These are phyloP conservation scores for Lepidochrysops patricia DNA, from an alignment of 2,888 invertebrate genomes.

Conservation along the genomic window DNA sequence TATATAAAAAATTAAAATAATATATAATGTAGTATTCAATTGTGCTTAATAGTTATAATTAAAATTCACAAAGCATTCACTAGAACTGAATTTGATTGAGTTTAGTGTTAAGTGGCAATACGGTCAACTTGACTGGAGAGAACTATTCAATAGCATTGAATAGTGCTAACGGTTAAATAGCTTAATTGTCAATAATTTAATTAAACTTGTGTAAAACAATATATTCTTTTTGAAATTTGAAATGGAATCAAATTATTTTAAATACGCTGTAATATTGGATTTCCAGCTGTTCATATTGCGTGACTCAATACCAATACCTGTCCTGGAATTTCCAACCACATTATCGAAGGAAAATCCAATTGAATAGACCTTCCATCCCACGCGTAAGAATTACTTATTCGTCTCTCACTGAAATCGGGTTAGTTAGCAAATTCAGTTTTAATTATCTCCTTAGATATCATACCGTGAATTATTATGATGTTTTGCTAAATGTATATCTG, in stretches of 20 bases:
- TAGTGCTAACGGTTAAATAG: neutral
- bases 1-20: too few relatives aligned
- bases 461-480: too few relatives aligned
- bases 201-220: too few relatives aligned
- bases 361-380: neutral
- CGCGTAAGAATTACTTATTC: too few relatives aligned
- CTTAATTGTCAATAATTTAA: too few relatives aligned
- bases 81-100: neutral
- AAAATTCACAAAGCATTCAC: neutral
- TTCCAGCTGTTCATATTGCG: neutral
- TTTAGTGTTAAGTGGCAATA: neutral
- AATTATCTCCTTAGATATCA: too few relatives aligned
- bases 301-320: neutral
- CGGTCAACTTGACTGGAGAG: neutral
- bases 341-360: neutral
- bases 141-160: neutral
- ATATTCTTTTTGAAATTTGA: neutral
- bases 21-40: too few relatives aligned
- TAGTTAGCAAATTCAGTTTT: too few relatives aligned
- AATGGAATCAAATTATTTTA: too few relatives aligned
- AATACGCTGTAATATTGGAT: neutral
- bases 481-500: too few relatives aligned
- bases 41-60: neutral
- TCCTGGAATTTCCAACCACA: neutral
- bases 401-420: too few relatives aligned